phyloP scores from a whole-genome alignment of 2,113 vertebrate genomes.

The Neodontobutis hainanensis region DNA sequence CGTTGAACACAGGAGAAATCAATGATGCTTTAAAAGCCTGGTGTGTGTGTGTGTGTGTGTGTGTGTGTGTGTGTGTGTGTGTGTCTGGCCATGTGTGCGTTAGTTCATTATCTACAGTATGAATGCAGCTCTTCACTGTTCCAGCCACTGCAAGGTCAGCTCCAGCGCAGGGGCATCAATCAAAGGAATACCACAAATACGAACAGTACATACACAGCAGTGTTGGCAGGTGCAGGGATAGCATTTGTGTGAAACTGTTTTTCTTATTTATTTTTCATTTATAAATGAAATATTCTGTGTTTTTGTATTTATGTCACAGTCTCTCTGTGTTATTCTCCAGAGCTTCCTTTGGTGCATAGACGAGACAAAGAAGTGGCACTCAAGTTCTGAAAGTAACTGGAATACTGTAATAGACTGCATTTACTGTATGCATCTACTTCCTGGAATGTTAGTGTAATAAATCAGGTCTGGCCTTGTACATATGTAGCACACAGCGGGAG shows the following conservation, averaged over 20 bases:
- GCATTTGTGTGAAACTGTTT: constrained; percentile 16
- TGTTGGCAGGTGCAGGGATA: constrained; percentile 7
- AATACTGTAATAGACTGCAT: neutral
- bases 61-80: constrained; percentile 24
- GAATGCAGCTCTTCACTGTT: constrained; percentile 34
- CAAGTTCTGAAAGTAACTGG: neutral
- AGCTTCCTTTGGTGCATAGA: neutral
- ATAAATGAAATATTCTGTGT: constrained; percentile 4
- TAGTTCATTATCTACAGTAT: constrained; percentile 43
- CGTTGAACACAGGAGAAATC: constrained; percentile 43
- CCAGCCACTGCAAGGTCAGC: constrained; percentile 54
- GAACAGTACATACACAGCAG: neutral
- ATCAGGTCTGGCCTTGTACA: constrained; percentile 13
- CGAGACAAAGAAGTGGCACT: neutral
- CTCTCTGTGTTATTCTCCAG: neutral
- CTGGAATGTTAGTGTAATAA: constrained; percentile 5
- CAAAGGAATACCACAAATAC: constrained; percentile 35
- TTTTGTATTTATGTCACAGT: constrained; percentile 6
- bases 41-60: constrained; percentile 12
- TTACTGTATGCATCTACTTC: constrained; percentile 2
- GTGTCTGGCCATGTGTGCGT: constrained; percentile 14
- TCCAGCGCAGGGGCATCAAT: constrained; percentile 39
- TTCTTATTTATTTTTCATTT: neutral
- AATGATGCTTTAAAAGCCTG: constrained; percentile 32
- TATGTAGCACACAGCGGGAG: constrained; percentile 12